Percentiles rank a stretch among this genome's conserved stretches.
phyloP scores from a whole-genome alignment of 2,888 invertebrate species.

The Ormyrus pomaceus region DNA sequence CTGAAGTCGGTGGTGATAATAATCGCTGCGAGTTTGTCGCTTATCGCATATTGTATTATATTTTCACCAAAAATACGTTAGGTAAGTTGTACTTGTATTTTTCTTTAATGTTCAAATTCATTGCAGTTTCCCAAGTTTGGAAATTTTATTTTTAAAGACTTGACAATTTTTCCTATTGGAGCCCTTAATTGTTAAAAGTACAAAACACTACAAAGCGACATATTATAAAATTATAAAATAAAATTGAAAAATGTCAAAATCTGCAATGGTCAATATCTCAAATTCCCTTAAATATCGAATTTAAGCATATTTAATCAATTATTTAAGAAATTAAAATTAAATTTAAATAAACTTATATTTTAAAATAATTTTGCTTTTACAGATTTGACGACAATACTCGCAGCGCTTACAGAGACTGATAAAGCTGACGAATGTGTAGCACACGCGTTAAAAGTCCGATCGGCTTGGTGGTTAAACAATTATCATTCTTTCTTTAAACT shows the following conservation, averaged over 20 bases:
- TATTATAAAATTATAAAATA: too few species aligned
- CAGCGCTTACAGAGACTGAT: conserved; percentile 86
- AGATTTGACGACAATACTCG: conserved; percentile 96
- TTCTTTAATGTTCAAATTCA: neutral
- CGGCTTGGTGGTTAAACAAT: conserved; percentile 96
- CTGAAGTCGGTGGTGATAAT: conserved; percentile 82
- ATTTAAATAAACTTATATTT: conserved; percentile 4
- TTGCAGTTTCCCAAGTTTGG: neutral
- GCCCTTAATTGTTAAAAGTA: too few species aligned
- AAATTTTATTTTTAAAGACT: neutral
- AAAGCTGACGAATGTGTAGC: conserved; percentile 88
- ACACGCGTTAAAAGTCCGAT: conserved; percentile 91
- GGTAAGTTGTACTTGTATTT: conserved; percentile 80
- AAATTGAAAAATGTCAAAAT: too few species aligned
- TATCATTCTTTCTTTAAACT: conserved; percentile 94
- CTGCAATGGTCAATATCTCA: too few species aligned
- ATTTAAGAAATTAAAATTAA: neutral
- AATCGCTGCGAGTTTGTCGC: conserved; percentile 96
- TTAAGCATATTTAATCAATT: too few species aligned
- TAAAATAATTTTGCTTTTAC: conserved; percentile 60
- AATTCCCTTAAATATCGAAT: too few species aligned
- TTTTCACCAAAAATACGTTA: conserved; percentile 97
- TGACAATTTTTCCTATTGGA: neutral
- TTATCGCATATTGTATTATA: conserved; percentile 97
- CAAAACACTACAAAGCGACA: too few species aligned